Evolutionary conservation across 2,113 vertebrate species (phyloP).

Genomic region (Eptesicus fuscus): DNA sequence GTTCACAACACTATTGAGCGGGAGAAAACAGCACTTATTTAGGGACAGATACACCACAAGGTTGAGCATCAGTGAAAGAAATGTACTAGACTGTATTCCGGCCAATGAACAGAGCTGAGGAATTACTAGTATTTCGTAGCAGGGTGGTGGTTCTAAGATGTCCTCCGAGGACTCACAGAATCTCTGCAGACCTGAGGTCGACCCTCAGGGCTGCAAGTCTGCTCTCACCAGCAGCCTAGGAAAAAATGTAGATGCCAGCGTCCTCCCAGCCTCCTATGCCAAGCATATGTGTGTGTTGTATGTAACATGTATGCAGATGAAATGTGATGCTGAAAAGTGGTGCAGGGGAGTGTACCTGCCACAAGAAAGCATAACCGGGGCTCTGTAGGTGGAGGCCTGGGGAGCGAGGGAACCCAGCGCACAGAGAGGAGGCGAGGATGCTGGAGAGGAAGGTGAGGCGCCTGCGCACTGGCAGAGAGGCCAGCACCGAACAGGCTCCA

Average conservation of each 20-base stretch:
- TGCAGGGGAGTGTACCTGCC: not conserved
- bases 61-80: conserved; percentile 79
- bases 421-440: fast-evolving
- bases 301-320: fast-evolving
- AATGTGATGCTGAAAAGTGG: not conserved
- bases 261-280: not conserved
- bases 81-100: conserved; percentile 70
- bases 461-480: fast-evolving
- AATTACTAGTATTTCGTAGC: conserved; percentile 18
- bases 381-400: not conserved
- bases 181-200: not conserved
- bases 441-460: too few species aligned
- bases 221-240: not conserved
- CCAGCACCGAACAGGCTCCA: too few species aligned
- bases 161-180: not conserved
- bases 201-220: not conserved
- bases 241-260: not conserved
- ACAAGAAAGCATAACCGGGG: not conserved
- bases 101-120: conserved; percentile 50
- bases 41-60: conserved; percentile 57
- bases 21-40: conserved; percentile 43
- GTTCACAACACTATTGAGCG: conserved; percentile 69
- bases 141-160: not conserved
- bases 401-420: too few species aligned
- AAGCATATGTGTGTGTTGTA: fast-evolving